Percentiles rank a stretch among this genome's conserved stretches.
Evolutionary conservation across 2,113 vertebrate genomes (phyloP).

Genomic region (Oncorhynchus keta): DNA sequence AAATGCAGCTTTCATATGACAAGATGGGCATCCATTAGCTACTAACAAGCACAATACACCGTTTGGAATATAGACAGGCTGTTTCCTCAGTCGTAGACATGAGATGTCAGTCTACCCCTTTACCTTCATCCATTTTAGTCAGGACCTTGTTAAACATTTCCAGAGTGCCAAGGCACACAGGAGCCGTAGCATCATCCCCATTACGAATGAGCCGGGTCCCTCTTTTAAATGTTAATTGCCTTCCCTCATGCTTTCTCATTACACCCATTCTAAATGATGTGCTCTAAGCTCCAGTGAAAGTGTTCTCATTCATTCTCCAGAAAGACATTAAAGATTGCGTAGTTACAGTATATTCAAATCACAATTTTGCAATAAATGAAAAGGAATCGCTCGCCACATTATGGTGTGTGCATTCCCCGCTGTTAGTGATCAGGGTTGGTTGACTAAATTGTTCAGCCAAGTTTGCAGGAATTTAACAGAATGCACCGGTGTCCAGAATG

Average conservation of each 20-base stretch:
- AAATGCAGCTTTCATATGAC: neutral
- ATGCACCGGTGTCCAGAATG: conserved; percentile 21
- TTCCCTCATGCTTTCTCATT: conserved; percentile 61
- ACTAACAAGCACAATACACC: neutral
- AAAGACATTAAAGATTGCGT: conserved; percentile 45
- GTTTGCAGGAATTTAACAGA: conserved; percentile 22
- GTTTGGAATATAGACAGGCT: conserved; percentile 15
- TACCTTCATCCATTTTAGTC: conserved; percentile 47
- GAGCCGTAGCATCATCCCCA: conserved; percentile 34
- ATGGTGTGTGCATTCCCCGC: conserved; percentile 4
- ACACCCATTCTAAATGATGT: conserved; percentile 55
- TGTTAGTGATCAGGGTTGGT: conserved; percentile 7
- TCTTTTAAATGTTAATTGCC: conserved; percentile 73
- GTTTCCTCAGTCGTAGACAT: conserved; percentile 3
- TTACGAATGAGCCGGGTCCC: conserved; percentile 55
- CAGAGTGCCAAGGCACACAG: conserved; percentile 46
- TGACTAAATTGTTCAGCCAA: conserved; percentile 11
- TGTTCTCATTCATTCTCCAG: conserved; percentile 43
- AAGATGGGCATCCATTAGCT: neutral
- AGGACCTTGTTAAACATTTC: conserved; percentile 62
- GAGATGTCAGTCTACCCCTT: conserved; percentile 19
- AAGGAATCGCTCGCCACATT: neutral
- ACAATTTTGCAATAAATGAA: conserved; percentile 26
- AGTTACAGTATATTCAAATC: conserved; percentile 26
- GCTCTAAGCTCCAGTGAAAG: conserved; percentile 37